These are phyloP conservation scores for Phylloscopus trochilus DNA, from an alignment of 2,113 vertebrate genomes.

Conservation along the genomic window DNA sequence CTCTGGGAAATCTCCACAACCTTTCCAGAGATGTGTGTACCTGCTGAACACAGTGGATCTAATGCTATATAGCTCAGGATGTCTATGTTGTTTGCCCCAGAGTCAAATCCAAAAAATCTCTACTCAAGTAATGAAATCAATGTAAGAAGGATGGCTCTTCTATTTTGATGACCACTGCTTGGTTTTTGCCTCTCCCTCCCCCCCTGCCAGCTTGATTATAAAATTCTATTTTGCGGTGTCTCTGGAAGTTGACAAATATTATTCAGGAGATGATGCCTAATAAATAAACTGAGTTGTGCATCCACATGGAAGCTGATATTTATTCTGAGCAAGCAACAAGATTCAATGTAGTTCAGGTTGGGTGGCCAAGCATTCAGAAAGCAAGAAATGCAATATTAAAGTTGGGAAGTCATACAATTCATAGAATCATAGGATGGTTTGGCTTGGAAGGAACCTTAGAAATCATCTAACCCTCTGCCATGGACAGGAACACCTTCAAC, in stretches of 20 bases:
- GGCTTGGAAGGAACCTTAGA: background rate
- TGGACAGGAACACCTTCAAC: background rate
- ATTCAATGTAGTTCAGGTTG: background rate
- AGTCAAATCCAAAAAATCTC: background rate
- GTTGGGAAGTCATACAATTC: background rate
- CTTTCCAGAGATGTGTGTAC: background rate
- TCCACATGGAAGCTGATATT: background rate
- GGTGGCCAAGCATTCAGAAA: constrained; percentile 12
- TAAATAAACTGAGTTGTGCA: background rate
- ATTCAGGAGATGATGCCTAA: background rate
- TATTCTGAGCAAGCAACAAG: background rate
- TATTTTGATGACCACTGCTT: background rate
- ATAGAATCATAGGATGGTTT: background rate
- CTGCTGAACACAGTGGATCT: background rate
- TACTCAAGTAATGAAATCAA: background rate
- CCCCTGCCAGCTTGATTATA: background rate
- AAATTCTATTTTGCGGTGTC: background rate
- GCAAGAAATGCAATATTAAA: constrained; percentile 10
- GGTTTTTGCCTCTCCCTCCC: background rate
- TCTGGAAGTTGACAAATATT: background rate
- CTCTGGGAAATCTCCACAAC: background rate
- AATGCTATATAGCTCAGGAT: background rate
- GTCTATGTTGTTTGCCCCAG: background rate
- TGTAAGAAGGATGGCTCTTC: background rate
- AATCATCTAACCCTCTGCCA: background rate